Percentiles rank a stretch among this genome's conserved stretches.
Conservation (phyloP, 2,888 invertebrate genomes). For the Chironomus riparius region DNA sequence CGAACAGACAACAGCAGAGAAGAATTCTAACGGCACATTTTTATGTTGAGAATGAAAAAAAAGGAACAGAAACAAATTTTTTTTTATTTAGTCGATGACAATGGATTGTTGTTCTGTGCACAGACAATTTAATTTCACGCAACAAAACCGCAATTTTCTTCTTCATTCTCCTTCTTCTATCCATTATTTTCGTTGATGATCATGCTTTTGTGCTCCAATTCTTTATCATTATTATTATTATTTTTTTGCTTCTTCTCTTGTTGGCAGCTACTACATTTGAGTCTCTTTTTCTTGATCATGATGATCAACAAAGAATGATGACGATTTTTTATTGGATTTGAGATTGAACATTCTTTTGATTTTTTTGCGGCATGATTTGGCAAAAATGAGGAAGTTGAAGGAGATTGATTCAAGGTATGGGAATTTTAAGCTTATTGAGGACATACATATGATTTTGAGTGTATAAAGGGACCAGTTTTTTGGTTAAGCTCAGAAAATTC, state of each 20-base stretch:
- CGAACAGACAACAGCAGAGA: background rate
- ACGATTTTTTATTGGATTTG: background rate
- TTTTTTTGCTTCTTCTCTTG: background rate
- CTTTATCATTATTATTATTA: background rate
- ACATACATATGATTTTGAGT: too few relatives aligned
- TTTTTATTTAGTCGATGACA: constrained; percentile 6
- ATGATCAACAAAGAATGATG: background rate
- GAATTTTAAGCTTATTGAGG: too few relatives aligned
- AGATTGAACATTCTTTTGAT: background rate
- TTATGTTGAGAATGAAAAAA: background rate
- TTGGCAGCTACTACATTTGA: too few relatives aligned
- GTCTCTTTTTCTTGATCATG: background rate
- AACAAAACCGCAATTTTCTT: constrained; percentile 24
- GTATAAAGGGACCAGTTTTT: too few relatives aligned
- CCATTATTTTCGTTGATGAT: too few relatives aligned
- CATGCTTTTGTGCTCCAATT: background rate
- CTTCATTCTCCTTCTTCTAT: background rate
- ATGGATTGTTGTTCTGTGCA: constrained; percentile 11
- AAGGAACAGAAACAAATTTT: background rate
- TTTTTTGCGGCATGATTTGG: background rate
- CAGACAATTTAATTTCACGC: constrained; percentile 26
- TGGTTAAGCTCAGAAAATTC: too few relatives aligned
- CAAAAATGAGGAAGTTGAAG: too few relatives aligned
- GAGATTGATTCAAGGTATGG: too few relatives aligned
- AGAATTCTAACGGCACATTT: constrained; percentile 15